Evolutionary conservation across 1,140 invertebrate genomes (phyloP).

Genomic region (Samia ricini): DNA sequence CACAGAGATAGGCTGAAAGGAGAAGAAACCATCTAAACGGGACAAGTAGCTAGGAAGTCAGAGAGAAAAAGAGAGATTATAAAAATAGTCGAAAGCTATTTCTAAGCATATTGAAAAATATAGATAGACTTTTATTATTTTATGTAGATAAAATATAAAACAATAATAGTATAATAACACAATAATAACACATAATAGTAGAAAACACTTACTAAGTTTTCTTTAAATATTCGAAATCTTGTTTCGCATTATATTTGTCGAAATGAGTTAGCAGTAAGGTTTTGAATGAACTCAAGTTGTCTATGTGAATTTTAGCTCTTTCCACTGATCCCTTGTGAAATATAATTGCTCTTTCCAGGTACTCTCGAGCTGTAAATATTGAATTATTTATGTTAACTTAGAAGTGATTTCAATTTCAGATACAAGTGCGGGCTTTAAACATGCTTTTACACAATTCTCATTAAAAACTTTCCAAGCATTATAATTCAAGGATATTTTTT

Average conservation of each 20-base stretch:
- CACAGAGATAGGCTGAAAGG: no score
- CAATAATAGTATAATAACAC: not conserved
- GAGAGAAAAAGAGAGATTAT: no score
- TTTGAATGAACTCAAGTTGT: constrained; percentile 30
- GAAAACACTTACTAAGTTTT: constrained; percentile 23
- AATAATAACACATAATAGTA: not conserved
- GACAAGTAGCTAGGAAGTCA: no score
- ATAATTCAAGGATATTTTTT: no score
- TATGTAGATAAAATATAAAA: not conserved
- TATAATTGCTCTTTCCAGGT: constrained; percentile 26
- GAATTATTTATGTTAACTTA: not conserved
- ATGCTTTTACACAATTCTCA: no score
- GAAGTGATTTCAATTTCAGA: not conserved
- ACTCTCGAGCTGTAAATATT: constrained; percentile 18
- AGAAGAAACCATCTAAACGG: no score
- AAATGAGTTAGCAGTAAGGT: constrained; percentile 37
- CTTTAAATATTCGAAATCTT: constrained; percentile 23
- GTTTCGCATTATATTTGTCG: constrained; percentile 15
- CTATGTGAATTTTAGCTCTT: constrained; percentile 31
- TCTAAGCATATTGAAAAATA: not conserved
- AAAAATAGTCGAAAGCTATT: no score
- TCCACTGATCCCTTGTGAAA: constrained; percentile 38
- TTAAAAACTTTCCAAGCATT: no score
- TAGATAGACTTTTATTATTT: not conserved
- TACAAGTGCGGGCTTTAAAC: no score